These are phyloP conservation scores for Smittia sp. DNA, from an alignment of 2,888 invertebrate genomes.

Conservation along the genomic window DNA sequence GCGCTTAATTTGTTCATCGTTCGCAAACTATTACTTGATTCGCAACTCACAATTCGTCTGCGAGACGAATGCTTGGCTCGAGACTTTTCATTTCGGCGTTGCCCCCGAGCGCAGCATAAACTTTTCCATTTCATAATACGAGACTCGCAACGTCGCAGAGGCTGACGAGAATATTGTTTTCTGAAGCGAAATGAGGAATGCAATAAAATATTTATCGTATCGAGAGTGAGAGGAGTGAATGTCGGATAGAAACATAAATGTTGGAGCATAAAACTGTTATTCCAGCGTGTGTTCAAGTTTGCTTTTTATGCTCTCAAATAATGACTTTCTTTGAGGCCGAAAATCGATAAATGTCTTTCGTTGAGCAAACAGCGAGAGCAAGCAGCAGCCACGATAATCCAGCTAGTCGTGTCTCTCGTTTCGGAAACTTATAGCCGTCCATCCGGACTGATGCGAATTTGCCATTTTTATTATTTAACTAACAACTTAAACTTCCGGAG, in stretches of 20 bases:
- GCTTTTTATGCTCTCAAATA: slow-evolving; percentile 14
- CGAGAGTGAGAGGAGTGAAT: not conserved
- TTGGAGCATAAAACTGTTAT: slow-evolving; percentile 36
- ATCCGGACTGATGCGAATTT: not conserved
- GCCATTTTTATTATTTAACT: slow-evolving; percentile 20
- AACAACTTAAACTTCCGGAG: slow-evolving; percentile 28
- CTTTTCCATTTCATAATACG: slow-evolving; percentile 6
- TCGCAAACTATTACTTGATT: slow-evolving; percentile 4
- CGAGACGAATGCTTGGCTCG: slow-evolving; percentile 1
- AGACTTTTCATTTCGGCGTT: slow-evolving; percentile 33
- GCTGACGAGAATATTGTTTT: slow-evolving; percentile 41
- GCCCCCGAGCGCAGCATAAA: slow-evolving; percentile 20
- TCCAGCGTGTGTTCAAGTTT: slow-evolving; percentile 21
- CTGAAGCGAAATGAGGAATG: slow-evolving; percentile 39
- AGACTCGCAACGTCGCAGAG: not conserved
- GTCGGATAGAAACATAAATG: slow-evolving; percentile 26
- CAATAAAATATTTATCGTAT: slow-evolving; percentile 40
- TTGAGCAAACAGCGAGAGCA: not conserved
- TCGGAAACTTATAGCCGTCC: not conserved
- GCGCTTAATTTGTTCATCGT: slow-evolving; percentile 11
- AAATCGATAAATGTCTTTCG: slow-evolving; percentile 3
- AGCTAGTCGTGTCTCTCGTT: not conserved
- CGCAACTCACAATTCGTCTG: not conserved
- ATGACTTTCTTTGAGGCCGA: slow-evolving; percentile 14
- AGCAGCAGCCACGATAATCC: slow-evolving; percentile 3